Percentiles rank a stretch among this genome's conserved stretches.
These are phyloP conservation scores for Diplolepis rosae DNA, from an alignment of 2,888 invertebrate species.

Conservation along the genomic window DNA sequence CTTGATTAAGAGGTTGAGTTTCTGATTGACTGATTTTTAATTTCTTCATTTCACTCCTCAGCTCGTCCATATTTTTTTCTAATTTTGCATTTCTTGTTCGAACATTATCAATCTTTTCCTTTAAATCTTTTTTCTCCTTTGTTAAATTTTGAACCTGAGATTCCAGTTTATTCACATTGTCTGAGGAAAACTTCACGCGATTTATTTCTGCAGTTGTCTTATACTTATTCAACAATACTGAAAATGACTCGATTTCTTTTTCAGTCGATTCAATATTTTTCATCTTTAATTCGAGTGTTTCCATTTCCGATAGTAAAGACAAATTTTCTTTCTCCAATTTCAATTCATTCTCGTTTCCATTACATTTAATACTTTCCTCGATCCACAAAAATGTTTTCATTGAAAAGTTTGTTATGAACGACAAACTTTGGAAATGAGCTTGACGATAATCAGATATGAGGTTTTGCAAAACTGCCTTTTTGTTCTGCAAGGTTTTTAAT, in stretches of 20 bases:
- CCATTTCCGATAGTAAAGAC: slow-evolving; percentile 44
- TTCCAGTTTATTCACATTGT: slow-evolving; percentile 55
- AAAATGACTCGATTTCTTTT: slow-evolving; percentile 53
- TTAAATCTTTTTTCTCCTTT: slow-evolving; percentile 60
- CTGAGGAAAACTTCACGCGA: slow-evolving; percentile 48
- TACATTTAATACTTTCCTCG: slow-evolving; percentile 35
- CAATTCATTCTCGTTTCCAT: not conserved
- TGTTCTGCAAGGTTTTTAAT: slow-evolving; percentile 56
- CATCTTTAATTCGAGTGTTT: slow-evolving; percentile 38
- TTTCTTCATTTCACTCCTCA: slow-evolving; percentile 54
- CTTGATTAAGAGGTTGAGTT: slow-evolving; percentile 32
- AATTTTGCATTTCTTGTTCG: slow-evolving; percentile 60
- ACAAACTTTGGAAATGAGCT: slow-evolving; percentile 44
- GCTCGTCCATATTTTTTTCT: slow-evolving; percentile 61
- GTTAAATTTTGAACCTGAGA: slow-evolving; percentile 52
- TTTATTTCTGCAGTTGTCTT: slow-evolving; percentile 49
- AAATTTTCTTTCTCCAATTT: slow-evolving; percentile 24
- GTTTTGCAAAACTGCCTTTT: slow-evolving; percentile 57
- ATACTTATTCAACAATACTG: slow-evolving; percentile 44
- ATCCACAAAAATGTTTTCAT: not conserved
- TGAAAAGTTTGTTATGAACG: slow-evolving; percentile 2
- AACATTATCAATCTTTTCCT: slow-evolving; percentile 58
- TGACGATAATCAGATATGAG: slow-evolving; percentile 45
- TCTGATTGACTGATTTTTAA: slow-evolving; percentile 48
- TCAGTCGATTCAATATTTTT: slow-evolving; percentile 42